A percentile compares a stretch with the other conserved stretches of the same genome.
Evolutionary conservation across 1,140 invertebrate genomes (phyloP).

Genomic region (Drosophila lacteicornis): DNA sequence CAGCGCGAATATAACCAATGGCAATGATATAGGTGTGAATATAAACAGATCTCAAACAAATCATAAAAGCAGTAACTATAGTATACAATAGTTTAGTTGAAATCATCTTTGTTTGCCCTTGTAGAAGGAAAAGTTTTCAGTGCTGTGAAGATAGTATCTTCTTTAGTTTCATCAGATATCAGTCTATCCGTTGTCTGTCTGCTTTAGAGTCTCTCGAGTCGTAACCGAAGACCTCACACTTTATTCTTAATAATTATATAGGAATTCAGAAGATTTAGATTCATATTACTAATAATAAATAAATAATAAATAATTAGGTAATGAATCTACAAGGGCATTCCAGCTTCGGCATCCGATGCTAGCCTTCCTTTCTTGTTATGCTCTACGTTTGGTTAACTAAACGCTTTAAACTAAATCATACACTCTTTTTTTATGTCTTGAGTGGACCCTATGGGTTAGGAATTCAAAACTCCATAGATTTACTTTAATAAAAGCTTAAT

Average conservation of each 20-base stretch:
- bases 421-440: conserved; percentile 2
- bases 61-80: neutral
- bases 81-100: neutral
- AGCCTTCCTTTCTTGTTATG: neutral
- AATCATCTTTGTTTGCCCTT: neutral
- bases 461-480: conserved; percentile 1
- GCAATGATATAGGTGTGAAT: conserved; percentile 81
- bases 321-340: conserved; percentile 2
- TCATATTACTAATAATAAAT: neutral
- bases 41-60: neutral
- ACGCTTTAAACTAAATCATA: neutral
- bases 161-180: neutral
- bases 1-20: conserved; percentile 72
- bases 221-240: accelerated
- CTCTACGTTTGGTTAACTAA: neutral
- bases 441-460: neutral
- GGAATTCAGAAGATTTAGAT: neutral
- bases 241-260: neutral
- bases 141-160: neutral
- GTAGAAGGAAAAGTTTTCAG: neutral
- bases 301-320: neutral
- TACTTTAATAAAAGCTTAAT: neutral
- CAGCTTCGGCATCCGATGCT: conserved; percentile 1
- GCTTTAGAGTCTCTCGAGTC: neutral
- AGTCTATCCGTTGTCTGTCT: neutral